Evolutionary conservation across 1,140 invertebrate genomes (phyloP), one percentile per base, ranked within the genome.

Genomic region (Oryctes rhinoceros): DNA sequence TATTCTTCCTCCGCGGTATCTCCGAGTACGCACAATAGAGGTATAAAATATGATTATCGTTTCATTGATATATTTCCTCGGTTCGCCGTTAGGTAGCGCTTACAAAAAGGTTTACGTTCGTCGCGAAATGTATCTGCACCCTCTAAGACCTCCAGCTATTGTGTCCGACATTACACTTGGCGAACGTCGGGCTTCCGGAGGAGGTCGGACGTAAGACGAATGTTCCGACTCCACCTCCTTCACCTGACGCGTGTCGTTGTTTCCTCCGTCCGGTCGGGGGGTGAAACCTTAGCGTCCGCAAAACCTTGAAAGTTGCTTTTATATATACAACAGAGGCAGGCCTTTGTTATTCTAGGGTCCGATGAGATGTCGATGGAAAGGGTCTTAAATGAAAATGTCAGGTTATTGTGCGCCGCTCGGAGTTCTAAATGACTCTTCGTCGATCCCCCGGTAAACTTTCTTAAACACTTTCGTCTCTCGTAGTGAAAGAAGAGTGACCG

Each of bases 351-450:
- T 59, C 10, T 59, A 59, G 53, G 53, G 53, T 59, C 53, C 53
- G 53, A 59, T 59, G 53, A 59, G 53, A 59, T 59, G 53, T 59
- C 53, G 53, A 59, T 59, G 53, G 53, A n/a, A 59, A 59, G 53
- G 53, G n/a, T n/a, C 53, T 59, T 59, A 59, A 59, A 59, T 59
- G 53, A 59, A 59, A 59, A 59, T 59, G 53, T 59, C 53, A 59
- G 18, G 53, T 59, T 59, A 59, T 59, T 59, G 53, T 59, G 53
- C 53, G 1, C 53, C 13, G 15, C 53, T 18, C n/a, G 53, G 53
- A 30, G 53, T 59, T 59, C 53, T 59, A 59, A 59, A 59, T 59
- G 53, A 59, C 53, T 59, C 53, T 59, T 6, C 53, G 15, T 18
- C 53, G 53, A 18, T 59, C 53, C 6, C 53, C 6, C 53, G 53